Base-by-base conservation (phyloP, 2,888 invertebrate genomes). In the Drosophila vallismaia region DNA sequence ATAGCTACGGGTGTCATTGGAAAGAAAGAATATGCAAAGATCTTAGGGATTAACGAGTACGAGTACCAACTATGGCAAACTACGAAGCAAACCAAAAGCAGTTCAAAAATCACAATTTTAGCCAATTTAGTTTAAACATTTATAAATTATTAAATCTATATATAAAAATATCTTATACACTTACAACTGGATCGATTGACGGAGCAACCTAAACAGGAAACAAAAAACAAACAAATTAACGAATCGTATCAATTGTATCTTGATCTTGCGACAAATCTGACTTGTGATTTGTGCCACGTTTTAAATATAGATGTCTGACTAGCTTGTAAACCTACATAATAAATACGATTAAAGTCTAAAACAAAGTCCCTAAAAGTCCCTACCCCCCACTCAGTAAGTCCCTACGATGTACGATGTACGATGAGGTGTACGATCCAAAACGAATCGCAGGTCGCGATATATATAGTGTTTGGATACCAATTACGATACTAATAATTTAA, bases 261-360 rank as follows among this genome's bases (percentile, higher is more conserved):
- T 81, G 78, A 82, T 86, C 81, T 82, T 81, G 87, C 82, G 79
- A 82, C 82, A 82, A 82, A 82, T 82, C 88, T 85, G 79, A 81
- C 76, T 83, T 83, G 88, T 86, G 88, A 83, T 86, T 84, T 84
- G 83, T 88, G 88, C 88, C 84, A 88, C 83, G 74, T 86, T 84
- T 83, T 87, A 82, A 85, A 84, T 86, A 88, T 84, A 76, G 86
- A 87, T 87, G 86, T 87, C 86, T 87, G 89, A 87, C 77, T 87
- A 87, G 87, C 79, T 74, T 76, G 80, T 87, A 87, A 77, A 76
- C 56, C 62, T 68, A 67, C 44, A 66, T 63, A 72, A 71, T 54
- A 56, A 70, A 57, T 62, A 77, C 44, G 49, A 73, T 63, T 54
- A 58, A 60, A 48, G 52, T 70, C 83, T 75, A 79, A 75, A 26